phyloP scores from a whole-genome alignment of 2,797 vertebrate genomes.

The Semaprochilodus insignis region DNA sequence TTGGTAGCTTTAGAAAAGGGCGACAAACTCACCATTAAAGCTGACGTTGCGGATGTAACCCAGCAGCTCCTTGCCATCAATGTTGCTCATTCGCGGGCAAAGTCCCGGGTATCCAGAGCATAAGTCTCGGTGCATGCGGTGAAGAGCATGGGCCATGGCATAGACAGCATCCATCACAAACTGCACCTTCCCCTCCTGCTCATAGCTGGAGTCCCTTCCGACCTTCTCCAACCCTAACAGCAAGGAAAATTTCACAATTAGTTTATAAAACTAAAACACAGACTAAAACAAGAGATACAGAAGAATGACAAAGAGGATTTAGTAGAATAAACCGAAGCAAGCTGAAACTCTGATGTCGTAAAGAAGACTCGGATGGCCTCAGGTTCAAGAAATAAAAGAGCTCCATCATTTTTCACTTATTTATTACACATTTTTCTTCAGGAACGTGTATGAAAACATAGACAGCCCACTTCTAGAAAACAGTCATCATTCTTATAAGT shows the following conservation, averaged over 20 bases:
- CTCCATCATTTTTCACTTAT: no score
- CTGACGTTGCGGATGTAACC: slow-evolving; percentile 87
- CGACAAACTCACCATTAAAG: slow-evolving; percentile 86
- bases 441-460: no score
- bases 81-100: slow-evolving; percentile 88
- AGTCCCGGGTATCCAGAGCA: slow-evolving; percentile 89
- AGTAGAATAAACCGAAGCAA: background rate
- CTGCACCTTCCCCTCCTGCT: slow-evolving; percentile 97
- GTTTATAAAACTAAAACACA: background rate
- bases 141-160: slow-evolving; percentile 93
- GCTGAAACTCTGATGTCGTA: background rate
- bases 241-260: slow-evolving; percentile 18
- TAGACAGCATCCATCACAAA: slow-evolving; percentile 97
- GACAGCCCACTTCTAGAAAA: no score
- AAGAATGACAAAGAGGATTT: background rate
- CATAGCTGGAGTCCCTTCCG: slow-evolving; percentile 91
- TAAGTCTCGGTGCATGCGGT: slow-evolving; percentile 92
- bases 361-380: background rate
- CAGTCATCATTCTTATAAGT: no score
- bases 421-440: no score
- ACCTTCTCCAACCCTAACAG: slow-evolving; percentile 91
- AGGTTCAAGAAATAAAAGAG: background rate
- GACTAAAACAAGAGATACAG: background rate
- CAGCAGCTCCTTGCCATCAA: slow-evolving; percentile 93
- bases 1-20: background rate